Evolutionary conservation across 2,888 invertebrate species (phyloP).

Genomic region (Eupithecia subfuscata): DNA sequence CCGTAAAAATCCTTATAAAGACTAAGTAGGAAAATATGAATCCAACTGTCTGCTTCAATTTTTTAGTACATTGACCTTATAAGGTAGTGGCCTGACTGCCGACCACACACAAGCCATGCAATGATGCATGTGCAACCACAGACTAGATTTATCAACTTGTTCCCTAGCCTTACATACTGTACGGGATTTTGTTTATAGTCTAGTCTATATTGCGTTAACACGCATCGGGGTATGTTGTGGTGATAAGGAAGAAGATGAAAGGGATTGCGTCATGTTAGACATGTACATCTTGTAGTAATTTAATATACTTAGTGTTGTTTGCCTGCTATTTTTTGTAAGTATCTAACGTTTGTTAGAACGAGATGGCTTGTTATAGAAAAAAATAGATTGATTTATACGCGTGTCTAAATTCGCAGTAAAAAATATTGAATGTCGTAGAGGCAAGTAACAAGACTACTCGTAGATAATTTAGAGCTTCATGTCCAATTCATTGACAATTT

Average conservation of each 20-base stretch:
- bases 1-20: slow-evolving; percentile 51
- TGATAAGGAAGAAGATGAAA: slow-evolving; percentile 32
- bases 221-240: slow-evolving; percentile 26
- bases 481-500: background rate
- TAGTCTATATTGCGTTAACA: slow-evolving; percentile 45
- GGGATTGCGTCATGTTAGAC: slow-evolving; percentile 19
- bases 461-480: background rate
- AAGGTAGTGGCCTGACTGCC: slow-evolving; percentile 47
- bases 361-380: slow-evolving; percentile 33
- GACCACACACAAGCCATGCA: slow-evolving; percentile 56
- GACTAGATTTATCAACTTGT: slow-evolving; percentile 66
- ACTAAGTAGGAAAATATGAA: slow-evolving; percentile 49
- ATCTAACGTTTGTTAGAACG: slow-evolving; percentile 26
- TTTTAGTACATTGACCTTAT: slow-evolving; percentile 53
- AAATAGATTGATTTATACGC: slow-evolving; percentile 31
- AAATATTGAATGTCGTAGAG: background rate
- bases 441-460: background rate
- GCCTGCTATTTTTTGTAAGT: slow-evolving; percentile 6
- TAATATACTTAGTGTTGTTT: slow-evolving; percentile 8
- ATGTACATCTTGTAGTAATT: slow-evolving; percentile 7
- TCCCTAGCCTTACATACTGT: slow-evolving; percentile 53
- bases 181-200: slow-evolving; percentile 65
- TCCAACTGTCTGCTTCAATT: slow-evolving; percentile 45
- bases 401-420: slow-evolving; percentile 1
- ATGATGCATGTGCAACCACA: slow-evolving; percentile 60